These are phyloP conservation scores for Hirudinaria manillensis DNA, from an alignment of 2,888 invertebrate genomes.

Conservation along the genomic window DNA sequence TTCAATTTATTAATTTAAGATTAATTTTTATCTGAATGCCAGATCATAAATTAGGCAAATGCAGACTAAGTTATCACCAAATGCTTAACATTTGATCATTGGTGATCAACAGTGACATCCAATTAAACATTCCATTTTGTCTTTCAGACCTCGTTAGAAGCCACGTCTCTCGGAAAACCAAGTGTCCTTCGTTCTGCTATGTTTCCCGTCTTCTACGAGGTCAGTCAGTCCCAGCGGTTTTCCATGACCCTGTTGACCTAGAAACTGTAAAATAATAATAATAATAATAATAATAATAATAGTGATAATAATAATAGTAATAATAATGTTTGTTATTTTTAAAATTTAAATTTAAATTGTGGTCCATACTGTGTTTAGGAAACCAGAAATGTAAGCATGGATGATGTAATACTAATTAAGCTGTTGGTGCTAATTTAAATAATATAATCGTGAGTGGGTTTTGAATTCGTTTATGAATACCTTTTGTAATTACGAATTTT, in stretches of 20 bases:
- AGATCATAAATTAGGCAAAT: no score
- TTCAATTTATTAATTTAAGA: neutral
- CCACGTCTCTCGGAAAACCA: neutral
- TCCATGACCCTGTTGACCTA: neutral
- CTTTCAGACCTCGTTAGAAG: neutral
- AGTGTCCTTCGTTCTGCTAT: constrained; percentile 5
- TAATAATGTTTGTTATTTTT: neutral
- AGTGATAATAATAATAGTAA: neutral
- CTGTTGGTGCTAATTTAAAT: neutral
- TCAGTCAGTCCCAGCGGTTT: neutral
- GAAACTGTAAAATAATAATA: constrained; percentile 1
- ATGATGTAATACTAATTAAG: neutral
- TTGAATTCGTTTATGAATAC: no score
- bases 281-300: constrained; percentile 3
- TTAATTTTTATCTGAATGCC: no score
- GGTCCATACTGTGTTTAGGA: no score
- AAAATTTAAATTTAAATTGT: neutral
- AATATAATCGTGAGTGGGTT: no score
- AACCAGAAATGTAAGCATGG: no score
- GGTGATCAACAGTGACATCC: no score
- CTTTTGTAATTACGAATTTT: no score
- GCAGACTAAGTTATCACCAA: no score
- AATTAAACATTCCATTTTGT: no score
- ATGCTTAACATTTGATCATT: no score
- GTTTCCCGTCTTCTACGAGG: neutral